Conservation (phyloP, 1,140 invertebrate species). For the Tetramorium parvispinum region DNA sequence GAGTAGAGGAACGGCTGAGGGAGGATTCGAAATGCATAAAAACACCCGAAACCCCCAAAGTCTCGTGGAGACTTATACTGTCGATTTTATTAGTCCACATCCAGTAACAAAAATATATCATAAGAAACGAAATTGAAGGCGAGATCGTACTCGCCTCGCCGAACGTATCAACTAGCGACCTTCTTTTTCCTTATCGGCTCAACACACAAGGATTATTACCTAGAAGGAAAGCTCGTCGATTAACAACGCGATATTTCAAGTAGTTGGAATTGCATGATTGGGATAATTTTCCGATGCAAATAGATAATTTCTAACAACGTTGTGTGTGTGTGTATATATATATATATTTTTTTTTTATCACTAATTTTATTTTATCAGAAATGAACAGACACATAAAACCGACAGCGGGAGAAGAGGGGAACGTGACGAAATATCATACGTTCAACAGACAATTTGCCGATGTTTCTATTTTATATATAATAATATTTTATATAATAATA, state of each 20-base stretch:
- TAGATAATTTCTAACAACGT: background rate
- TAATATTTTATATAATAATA: too few relatives aligned
- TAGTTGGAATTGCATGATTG: background rate
- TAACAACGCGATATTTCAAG: background rate
- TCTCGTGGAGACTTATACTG: constrained; percentile 3
- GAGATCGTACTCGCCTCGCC: constrained; percentile 62
- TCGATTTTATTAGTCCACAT: constrained; percentile 74
- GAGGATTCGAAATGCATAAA: constrained; percentile 4
- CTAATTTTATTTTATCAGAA: constrained; percentile 21
- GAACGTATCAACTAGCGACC: constrained; percentile 63
- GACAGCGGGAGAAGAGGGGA: background rate
- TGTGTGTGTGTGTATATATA: background rate
- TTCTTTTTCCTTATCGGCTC: background rate
- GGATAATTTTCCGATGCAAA: background rate
- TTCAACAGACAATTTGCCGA: background rate
- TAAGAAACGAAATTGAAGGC: constrained; percentile 75
- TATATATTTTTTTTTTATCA: background rate
- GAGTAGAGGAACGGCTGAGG: background rate
- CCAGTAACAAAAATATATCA: constrained; percentile 79
- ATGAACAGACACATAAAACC: background rate
- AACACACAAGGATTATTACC: background rate
- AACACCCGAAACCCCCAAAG: background rate
- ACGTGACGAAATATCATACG: background rate
- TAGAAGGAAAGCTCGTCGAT: background rate
- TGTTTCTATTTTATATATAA: background rate